These are phyloP conservation scores for Campoplex nolae DNA, from an alignment of 2,888 invertebrate genomes.

Conservation along the genomic window DNA sequence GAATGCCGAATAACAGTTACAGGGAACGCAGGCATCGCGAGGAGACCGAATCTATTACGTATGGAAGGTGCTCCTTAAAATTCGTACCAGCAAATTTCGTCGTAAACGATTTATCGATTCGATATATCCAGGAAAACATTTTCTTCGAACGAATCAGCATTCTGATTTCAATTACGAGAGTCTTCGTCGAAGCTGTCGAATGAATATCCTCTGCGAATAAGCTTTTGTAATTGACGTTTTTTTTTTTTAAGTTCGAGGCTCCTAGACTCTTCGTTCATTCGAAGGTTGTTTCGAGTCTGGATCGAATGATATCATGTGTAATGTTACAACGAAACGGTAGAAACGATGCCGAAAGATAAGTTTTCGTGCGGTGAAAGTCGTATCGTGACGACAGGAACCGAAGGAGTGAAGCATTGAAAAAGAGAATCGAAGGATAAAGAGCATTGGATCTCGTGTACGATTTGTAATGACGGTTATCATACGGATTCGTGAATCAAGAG, in stretches of 20 bases:
- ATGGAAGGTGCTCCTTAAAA: not conserved
- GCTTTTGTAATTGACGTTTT: no score
- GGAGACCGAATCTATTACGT: conserved; percentile 12
- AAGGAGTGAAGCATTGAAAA: not conserved
- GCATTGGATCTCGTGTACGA: not conserved
- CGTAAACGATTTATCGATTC: not conserved
- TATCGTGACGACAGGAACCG: not conserved
- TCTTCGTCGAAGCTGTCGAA: no score
- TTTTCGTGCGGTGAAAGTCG: not conserved
- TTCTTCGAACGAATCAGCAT: not conserved
- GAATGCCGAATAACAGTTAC: conserved; percentile 9
- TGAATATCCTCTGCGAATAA: no score
- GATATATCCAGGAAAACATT: not conserved
- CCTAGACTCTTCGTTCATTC: no score
- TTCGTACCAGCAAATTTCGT: not conserved
- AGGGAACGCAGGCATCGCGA: conserved; percentile 15
- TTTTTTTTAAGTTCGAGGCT: no score
- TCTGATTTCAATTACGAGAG: no score
- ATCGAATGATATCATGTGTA: no score
- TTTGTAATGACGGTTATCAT: conserved; percentile 5
- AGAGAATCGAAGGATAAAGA: not conserved
- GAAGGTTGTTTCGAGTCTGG: no score
- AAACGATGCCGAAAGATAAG: not conserved
- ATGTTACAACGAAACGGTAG: not conserved
- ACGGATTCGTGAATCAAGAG: conserved; percentile 1